A percentile compares a stretch with the other conserved stretches of the same genome.
phyloP scores from a whole-genome alignment of 2,113 vertebrate genomes.

The Callaeas wilsoni region DNA sequence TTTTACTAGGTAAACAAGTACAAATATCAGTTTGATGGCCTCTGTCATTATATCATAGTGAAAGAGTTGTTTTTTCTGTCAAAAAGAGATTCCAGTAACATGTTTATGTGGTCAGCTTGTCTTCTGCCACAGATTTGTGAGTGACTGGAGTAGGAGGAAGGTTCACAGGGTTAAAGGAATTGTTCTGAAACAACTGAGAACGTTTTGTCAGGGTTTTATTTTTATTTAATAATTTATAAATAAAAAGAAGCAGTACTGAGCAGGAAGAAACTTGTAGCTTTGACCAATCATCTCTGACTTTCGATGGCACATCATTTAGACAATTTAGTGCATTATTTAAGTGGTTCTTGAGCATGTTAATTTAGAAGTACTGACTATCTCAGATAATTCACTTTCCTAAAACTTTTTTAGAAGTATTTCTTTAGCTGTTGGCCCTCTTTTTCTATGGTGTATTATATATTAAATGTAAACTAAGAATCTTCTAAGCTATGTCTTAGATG shows the following conservation, averaged over 20 bases:
- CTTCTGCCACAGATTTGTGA: conserved; percentile 12
- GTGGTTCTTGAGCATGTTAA: neutral
- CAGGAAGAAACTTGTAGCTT: neutral
- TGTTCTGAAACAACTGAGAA: conserved; percentile 38
- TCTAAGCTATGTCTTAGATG: neutral
- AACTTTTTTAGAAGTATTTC: neutral
- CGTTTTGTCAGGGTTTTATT: neutral
- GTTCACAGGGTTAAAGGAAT: neutral
- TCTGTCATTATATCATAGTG: neutral
- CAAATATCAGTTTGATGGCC: neutral
- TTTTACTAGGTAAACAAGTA: neutral
- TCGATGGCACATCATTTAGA: neutral
- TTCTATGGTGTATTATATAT: neutral
- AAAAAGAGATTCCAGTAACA: neutral
- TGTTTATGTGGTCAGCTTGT: neutral
- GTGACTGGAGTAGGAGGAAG: conserved; percentile 1
- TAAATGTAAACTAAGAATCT: neutral
- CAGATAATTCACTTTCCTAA: neutral
- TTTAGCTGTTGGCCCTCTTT: neutral
- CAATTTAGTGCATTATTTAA: neutral
- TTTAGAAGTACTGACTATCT: neutral
- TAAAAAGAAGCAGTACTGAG: neutral
- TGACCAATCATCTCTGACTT: neutral
- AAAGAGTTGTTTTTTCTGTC: conserved; percentile 49
- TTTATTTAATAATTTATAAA: conserved; percentile 17